Conservation (phyloP, 2,113 vertebrate genomes). For the Nesogale talazaci region DNA sequence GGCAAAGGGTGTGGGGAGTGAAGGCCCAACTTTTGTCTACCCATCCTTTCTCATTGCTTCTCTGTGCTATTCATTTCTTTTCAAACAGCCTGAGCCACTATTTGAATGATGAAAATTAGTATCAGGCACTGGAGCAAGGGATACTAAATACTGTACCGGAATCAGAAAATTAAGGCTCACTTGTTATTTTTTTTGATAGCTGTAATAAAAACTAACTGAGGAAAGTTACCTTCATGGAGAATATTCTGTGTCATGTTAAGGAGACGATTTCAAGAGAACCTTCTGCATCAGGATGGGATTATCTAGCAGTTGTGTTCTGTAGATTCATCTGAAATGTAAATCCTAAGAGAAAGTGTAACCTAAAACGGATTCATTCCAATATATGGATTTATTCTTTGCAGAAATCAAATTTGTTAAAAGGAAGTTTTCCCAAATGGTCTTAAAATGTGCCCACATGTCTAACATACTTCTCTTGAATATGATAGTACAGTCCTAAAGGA, state of each 20-base stretch:
- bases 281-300: slow-evolving; percentile 41
- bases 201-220: slow-evolving; percentile 3
- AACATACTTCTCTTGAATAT: slow-evolving; percentile 44
- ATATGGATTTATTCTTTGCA: slow-evolving; percentile 24
- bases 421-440: neutral
- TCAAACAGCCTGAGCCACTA: slow-evolving; percentile 56
- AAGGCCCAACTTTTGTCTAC: neutral
- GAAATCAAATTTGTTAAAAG: slow-evolving; percentile 54
- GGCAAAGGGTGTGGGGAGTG: neutral
- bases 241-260: slow-evolving; percentile 27
- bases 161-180: slow-evolving; percentile 17
- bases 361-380: slow-evolving; percentile 61
- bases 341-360: slow-evolving; percentile 68
- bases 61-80: slow-evolving; percentile 56
- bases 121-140: slow-evolving; percentile 42
- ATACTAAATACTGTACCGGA: neutral
- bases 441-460: neutral
- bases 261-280: slow-evolving; percentile 53
- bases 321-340: slow-evolving; percentile 67
- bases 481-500: slow-evolving; percentile 56
- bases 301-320: slow-evolving; percentile 33
- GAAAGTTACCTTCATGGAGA: slow-evolving; percentile 28
- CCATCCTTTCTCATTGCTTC: neutral
- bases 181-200: slow-evolving; percentile 66
- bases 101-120: slow-evolving; percentile 70